These are phyloP conservation scores for Gambelia wislizenii DNA, from an alignment of 2,797 vertebrate species.

Conservation along the genomic window DNA sequence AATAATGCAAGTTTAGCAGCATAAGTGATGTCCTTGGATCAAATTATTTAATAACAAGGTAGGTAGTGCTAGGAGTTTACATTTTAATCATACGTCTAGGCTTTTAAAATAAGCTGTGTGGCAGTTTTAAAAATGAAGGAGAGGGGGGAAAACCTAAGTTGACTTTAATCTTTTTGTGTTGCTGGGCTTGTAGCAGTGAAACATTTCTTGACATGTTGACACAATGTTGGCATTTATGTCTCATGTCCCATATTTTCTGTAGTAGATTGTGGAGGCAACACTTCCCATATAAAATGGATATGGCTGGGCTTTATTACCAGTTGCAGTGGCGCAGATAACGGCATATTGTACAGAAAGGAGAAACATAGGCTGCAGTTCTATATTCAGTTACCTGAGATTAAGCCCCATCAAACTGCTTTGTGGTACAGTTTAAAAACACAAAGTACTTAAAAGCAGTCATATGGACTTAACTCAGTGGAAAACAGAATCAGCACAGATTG, in stretches of 20 bases:
- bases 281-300: neutral
- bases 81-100: neutral
- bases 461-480: too few relatives aligned
- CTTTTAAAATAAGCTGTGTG: slow-evolving; percentile 2
- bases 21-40: neutral
- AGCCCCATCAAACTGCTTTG: neutral
- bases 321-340: neutral
- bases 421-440: too few relatives aligned
- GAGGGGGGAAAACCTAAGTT: neutral
- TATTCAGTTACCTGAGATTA: neutral
- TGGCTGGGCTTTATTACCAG: neutral
- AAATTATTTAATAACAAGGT: neutral
- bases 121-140: neutral
- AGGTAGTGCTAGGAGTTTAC: neutral
- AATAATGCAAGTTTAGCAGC: slow-evolving; percentile 31
- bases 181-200: accelerated
- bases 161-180: neutral
- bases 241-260: neutral
- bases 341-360: neutral
- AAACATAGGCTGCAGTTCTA: neutral
- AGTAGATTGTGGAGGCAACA: neutral
- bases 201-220: neutral
- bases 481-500: too few relatives aligned
- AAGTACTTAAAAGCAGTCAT: too few relatives aligned
- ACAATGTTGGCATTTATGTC: slow-evolving; percentile 3